A percentile compares a stretch with the other conserved stretches of the same genome.
phyloP scores from a whole-genome alignment of 2,113 vertebrate species.

The Melozone crissalis region DNA sequence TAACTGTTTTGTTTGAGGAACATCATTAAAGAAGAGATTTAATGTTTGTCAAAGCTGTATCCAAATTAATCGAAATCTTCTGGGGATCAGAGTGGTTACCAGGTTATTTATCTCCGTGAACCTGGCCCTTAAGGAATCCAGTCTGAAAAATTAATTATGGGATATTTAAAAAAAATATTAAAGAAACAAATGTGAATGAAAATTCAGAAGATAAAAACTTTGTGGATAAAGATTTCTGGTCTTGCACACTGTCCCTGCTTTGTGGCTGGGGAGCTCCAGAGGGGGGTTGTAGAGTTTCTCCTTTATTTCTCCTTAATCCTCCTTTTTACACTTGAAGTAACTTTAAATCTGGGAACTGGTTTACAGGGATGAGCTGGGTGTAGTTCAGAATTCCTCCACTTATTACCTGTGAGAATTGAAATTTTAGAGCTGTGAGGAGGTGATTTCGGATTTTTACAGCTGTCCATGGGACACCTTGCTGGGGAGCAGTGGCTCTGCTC shows the following conservation, averaged over 20 bases:
- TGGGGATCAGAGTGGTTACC: constrained; percentile 38
- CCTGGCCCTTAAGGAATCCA: constrained; percentile 57
- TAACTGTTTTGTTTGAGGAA: constrained; percentile 87
- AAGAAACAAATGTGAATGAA: constrained; percentile 32
- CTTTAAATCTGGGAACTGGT: constrained; percentile 30
- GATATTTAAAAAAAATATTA: background rate
- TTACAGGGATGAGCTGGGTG: constrained; percentile 15
- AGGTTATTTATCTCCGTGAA: constrained; percentile 41
- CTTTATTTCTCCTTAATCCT: background rate
- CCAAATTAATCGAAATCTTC: constrained; percentile 71
- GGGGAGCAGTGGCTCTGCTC: background rate
- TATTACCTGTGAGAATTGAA: background rate
- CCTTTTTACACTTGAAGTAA: constrained; percentile 61
- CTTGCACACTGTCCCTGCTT: constrained; percentile 53
- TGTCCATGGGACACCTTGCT: background rate
- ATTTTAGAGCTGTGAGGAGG: background rate
- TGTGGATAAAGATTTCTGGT: constrained; percentile 42
- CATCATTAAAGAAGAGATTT: constrained; percentile 81
- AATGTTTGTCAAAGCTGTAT: constrained; percentile 77
- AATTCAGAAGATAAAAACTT: constrained; percentile 42
- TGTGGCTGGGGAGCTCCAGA: background rate
- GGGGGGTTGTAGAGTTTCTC: background rate
- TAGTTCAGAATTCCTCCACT: constrained; percentile 17
- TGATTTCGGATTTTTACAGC: background rate
- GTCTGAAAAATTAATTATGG: constrained; percentile 21